Base-by-base conservation (phyloP, 2,888 invertebrate genomes). In the Ornithoptera priamus region DNA sequence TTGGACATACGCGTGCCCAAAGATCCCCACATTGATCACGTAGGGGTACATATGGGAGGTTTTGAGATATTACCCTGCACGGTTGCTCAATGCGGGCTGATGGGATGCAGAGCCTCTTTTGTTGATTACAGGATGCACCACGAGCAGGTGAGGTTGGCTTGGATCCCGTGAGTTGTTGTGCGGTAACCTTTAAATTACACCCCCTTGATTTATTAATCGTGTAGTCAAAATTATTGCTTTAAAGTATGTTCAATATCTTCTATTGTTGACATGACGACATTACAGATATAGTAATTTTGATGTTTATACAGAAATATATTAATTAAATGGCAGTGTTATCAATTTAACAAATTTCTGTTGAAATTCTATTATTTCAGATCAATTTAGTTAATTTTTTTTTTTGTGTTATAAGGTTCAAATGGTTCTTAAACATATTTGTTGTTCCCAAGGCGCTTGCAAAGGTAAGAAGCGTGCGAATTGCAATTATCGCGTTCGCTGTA, bases 151-250 rank as follows among this genome's bases (percentile, higher is more conserved):
- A 30, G 30, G 4, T 30, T 30, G 30, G 3, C 30, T 30, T 30
- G 30, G 30, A 30, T 30, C 3, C 30, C 5, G 30, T 3, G 30
- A 5, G 30, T 30, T 30, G 30, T 30, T 30, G 30, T 30, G 30
- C 30, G 24, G 24, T 2, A 30, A 30, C 24, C 5, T 3, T 30
- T 30, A 30, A 0, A 30, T 30, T 30, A 30, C 5, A 30, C 5
- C 30, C 3, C 30, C 3, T 30, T 68, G 68, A 68, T 68, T 68
- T 68, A 68, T 62, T 58, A 22, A 58, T 58, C 12, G n/a, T 22
- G n/a, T 22, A n/a, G 46, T 8, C 58, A 6, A 36, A 30, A 56
- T 56, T 42, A 61, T 22, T 18, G 59, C n/a, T 65, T 68, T 68
- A 68, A 63, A 58, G 57, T 8, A 30, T 12, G 36, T 62, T 42